phyloP scores from a whole-genome alignment of 2,797 vertebrate genomes.

The Dallia pectoralis region DNA sequence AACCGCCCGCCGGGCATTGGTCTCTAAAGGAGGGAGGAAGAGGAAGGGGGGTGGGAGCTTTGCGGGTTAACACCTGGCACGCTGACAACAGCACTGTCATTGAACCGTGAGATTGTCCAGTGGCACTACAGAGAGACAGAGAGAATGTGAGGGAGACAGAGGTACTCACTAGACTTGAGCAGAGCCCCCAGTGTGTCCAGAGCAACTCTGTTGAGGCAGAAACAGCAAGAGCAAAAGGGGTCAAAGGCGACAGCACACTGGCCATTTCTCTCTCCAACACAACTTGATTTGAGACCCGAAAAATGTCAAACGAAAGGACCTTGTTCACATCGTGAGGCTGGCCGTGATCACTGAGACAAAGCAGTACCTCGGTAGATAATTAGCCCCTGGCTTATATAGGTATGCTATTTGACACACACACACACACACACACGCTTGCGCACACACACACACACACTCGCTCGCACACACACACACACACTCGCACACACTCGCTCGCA shows the following conservation, averaged over 20 bases:
- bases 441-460: slow-evolving; percentile 18
- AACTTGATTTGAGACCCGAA: background rate
- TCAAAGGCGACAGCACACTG: background rate
- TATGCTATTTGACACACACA: background rate
- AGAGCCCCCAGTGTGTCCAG: slow-evolving; percentile 94
- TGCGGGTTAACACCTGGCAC: background rate
- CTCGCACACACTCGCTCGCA: background rate
- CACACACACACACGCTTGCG: background rate
- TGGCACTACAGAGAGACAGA: slow-evolving; percentile 4
- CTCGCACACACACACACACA: no score
- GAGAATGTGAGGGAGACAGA: slow-evolving; percentile 4
- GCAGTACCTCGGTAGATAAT: no score
- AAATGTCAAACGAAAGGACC: no score
- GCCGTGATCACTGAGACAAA: no score
- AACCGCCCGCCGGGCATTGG: slow-evolving; percentile 90
- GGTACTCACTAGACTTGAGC: slow-evolving; percentile 97
- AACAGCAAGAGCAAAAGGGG: slow-evolving; percentile 32
- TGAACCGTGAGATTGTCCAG: background rate
- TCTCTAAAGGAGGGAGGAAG: slow-evolving; percentile 65
- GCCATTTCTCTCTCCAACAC: background rate
- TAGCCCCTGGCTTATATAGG: no score
- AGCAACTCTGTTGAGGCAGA: slow-evolving; percentile 82
- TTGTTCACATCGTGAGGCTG: no score
- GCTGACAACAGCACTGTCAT: background rate
- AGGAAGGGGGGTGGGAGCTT: background rate